Evolutionary conservation across 2,113 vertebrate genomes (phyloP), one percentile per base, ranked within the genome.

Genomic region (Pelecanus crispus): DNA sequence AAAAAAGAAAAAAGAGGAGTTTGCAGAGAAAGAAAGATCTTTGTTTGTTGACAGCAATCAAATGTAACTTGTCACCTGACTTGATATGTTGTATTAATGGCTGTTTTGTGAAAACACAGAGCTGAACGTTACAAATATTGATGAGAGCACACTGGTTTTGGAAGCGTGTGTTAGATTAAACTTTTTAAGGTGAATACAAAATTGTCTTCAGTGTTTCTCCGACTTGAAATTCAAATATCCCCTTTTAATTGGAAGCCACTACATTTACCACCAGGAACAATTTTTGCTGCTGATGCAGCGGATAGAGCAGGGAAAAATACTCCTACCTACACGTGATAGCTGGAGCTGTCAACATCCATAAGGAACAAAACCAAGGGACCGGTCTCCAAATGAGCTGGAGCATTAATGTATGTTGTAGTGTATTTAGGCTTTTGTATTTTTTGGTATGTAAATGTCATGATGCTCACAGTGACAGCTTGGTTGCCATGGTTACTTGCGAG

Each of bases 31-130:
- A 95, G 89, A 92, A 88, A 28, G 78, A 74, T 96, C 92, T 96
- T 92, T 97, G 86, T 95, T 94, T 96, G 95, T 83, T 98, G 97
- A 97, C 94, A 97, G 96, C 94, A 96, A 81, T 94, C 94, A 97
- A 98, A 97, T 92, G 91, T 97, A 93, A 94, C 92, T 96, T 98
- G 96, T 98, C 97, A 97, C 94, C 85, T 67, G 66, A 81, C 84
- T 26, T 97, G 98, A 96, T 95, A 94, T 45, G 73, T 38, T 82
- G 58, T 95, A 96, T 97, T 97, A 97, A 97, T 94, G 47, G 13
- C 29, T 73, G 73, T 83, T 92, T 77, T 74, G 92, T 82, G 79
- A 75, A 85, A 97, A 91, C 88, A 93, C 40, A 62, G 94, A 86
- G 70, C 9, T 13, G 67, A 47, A 42, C 59, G 22, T 67, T 80